A percentile compares a stretch with the other conserved stretches of the same genome.
Evolutionary conservation across 1,140 invertebrate genomes (phyloP).

Genomic region (Aphaenogaster floridana): DNA sequence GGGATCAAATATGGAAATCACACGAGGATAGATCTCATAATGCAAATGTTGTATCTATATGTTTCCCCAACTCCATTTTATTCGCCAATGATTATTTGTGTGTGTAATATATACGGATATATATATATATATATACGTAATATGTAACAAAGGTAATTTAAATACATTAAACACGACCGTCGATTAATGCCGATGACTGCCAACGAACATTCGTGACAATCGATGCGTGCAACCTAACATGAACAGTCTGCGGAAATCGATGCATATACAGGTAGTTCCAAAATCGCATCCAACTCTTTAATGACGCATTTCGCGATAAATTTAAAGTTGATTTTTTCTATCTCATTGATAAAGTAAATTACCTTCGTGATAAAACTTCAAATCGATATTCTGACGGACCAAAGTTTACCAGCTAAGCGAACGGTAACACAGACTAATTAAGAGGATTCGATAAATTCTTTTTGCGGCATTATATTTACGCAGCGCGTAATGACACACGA

Average conservation of each 20-base stretch:
- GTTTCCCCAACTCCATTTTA: neutral
- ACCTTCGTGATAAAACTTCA: neutral
- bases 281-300: neutral
- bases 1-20: neutral
- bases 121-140: neutral
- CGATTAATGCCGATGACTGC: neutral
- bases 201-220: slow-evolving; percentile 17
- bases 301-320: neutral
- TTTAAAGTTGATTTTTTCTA: neutral
- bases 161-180: slow-evolving; percentile 4
- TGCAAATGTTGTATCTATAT: neutral
- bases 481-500: neutral
- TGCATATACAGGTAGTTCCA: neutral
- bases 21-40: neutral
- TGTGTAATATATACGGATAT: neutral
- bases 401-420: neutral
- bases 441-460: slow-evolving; percentile 11
- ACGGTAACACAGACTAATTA: slow-evolving; percentile 4
- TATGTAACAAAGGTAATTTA: slow-evolving; percentile 29
- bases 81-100: slow-evolving; percentile 18
- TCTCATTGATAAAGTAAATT: neutral
- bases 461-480: neutral
- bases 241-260: neutral
- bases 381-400: neutral
- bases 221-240: neutral